phyloP scores from a whole-genome alignment of 2,113 vertebrate genomes.

The Corythornis vintsioides region DNA sequence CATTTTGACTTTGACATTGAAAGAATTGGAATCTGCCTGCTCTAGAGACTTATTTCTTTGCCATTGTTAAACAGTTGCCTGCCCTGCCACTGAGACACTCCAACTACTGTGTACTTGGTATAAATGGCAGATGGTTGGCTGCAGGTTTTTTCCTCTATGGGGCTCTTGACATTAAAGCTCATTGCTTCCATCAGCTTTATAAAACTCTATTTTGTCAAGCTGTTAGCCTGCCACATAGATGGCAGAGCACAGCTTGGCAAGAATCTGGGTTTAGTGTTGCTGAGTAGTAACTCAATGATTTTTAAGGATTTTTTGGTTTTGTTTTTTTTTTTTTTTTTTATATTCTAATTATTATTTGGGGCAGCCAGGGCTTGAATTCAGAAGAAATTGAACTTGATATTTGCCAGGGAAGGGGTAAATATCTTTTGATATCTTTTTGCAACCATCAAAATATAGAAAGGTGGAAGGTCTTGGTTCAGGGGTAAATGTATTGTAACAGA shows the following conservation, averaged over 20 bases:
- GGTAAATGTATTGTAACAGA: background rate
- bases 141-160: background rate
- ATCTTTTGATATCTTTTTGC: background rate
- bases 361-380: background rate
- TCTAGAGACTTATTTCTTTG: background rate
- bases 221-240: background rate
- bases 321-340: background rate
- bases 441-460: background rate
- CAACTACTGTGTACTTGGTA: background rate
- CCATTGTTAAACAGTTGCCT: background rate
- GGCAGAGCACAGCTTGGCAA: background rate
- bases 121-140: background rate
- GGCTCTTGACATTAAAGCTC: conserved; percentile 14
- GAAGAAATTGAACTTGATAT: background rate
- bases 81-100: background rate
- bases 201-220: background rate
- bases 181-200: background rate
- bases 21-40: background rate
- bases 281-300: background rate
- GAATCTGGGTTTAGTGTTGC: background rate
- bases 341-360: background rate
- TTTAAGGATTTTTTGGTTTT: background rate
- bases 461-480: background rate
- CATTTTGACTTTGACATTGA: conserved; percentile 30
- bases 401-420: background rate